Percentiles rank a stretch among this genome's conserved stretches.
phyloP scores from a whole-genome alignment of 2,113 vertebrate species.

The Pelecanoides urinatrix region DNA sequence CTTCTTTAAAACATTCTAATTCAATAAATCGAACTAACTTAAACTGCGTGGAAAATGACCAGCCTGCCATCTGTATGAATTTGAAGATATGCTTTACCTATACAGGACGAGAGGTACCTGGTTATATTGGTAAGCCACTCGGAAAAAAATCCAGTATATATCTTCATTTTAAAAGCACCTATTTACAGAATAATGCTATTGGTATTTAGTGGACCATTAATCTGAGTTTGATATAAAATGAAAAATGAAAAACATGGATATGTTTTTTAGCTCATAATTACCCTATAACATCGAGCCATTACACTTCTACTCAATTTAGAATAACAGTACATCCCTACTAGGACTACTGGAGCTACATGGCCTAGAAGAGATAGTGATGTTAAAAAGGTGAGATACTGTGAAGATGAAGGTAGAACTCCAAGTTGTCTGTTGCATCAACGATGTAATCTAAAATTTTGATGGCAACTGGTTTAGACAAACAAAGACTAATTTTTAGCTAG shows the following conservation, averaged over 20 bases:
- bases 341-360: neutral
- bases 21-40: constrained; percentile 80
- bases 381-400: neutral
- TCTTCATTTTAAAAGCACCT: neutral
- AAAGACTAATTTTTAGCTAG: neutral
- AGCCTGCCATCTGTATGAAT: constrained; percentile 81
- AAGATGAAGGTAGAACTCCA: neutral
- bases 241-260: neutral
- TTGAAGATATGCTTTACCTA: constrained; percentile 88
- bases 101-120: constrained; percentile 78
- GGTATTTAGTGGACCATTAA: neutral
- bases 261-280: neutral
- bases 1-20: constrained; percentile 78
- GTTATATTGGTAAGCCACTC: constrained; percentile 80
- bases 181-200: neutral
- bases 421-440: neutral
- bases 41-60: constrained; percentile 78
- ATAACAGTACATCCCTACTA: neutral
- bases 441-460: neutral
- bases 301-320: neutral
- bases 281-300: neutral
- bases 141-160: neutral
- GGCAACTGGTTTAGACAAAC: neutral
- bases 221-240: neutral
- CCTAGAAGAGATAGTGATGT: neutral